Evolutionary conservation across 2,888 invertebrate genomes (phyloP).

Genomic region (Pachymerium ferrugineum): DNA sequence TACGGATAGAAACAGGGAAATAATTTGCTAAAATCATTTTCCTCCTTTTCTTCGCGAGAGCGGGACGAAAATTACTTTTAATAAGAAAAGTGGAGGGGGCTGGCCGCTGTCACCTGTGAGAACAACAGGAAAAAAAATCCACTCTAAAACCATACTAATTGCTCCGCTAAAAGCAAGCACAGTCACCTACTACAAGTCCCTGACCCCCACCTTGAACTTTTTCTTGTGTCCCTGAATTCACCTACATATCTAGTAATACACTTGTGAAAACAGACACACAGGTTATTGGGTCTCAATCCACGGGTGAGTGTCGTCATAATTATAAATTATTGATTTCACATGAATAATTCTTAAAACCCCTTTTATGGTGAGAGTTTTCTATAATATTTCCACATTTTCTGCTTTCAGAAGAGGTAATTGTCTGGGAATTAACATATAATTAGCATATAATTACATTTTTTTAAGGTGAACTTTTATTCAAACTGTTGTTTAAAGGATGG

Average conservation of each 20-base stretch:
- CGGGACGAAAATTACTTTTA: constrained; percentile 27
- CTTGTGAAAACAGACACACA: too few relatives aligned
- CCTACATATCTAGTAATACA: neutral
- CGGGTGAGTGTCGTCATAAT: too few relatives aligned
- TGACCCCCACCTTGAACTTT: constrained; percentile 24
- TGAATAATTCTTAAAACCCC: too few relatives aligned
- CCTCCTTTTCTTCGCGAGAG: constrained; percentile 23
- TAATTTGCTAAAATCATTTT: constrained; percentile 25
- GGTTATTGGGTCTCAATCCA: too few relatives aligned
- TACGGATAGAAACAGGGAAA: constrained; percentile 16
- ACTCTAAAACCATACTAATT: constrained; percentile 19
- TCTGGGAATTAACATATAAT: too few relatives aligned
- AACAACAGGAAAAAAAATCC: constrained; percentile 5
- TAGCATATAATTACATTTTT: too few relatives aligned
- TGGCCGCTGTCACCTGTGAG: constrained; percentile 25
- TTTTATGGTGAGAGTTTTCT: too few relatives aligned
- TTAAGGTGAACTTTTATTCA: too few relatives aligned
- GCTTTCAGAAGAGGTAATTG: too few relatives aligned
- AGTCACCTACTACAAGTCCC: constrained; percentile 17
- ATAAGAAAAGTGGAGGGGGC: constrained; percentile 17
- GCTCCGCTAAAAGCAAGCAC: constrained; percentile 25
- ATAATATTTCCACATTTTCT: too few relatives aligned
- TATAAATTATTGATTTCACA: too few relatives aligned
- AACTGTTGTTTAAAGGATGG: too few relatives aligned
- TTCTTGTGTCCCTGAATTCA: constrained; percentile 14